Percentiles rank a stretch among this genome's conserved stretches.
Conservation (phyloP, 2,888 invertebrate genomes). For the Nephrotoma appendiculata region DNA sequence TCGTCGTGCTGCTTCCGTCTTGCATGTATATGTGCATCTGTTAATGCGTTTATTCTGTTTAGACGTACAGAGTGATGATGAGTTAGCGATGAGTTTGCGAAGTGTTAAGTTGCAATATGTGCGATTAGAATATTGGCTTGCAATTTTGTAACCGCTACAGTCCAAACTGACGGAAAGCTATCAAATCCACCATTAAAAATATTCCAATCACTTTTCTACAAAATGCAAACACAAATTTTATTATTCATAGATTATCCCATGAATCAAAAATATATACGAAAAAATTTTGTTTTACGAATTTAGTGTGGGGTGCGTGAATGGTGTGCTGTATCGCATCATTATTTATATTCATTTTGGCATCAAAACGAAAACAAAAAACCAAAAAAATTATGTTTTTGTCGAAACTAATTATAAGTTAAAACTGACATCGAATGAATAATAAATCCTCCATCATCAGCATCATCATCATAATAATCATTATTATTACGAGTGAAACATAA, state of each 20-base stretch:
- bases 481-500: background rate
- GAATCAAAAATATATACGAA: background rate
- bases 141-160: too few relatives aligned
- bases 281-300: background rate
- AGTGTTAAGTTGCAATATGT: too few relatives aligned
- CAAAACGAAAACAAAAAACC: background rate
- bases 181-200: too few relatives aligned
- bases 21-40: too few relatives aligned
- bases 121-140: too few relatives aligned
- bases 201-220: too few relatives aligned
- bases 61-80: too few relatives aligned
- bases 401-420: background rate
- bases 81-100: too few relatives aligned
- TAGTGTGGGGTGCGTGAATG: background rate
- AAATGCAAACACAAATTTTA: background rate
- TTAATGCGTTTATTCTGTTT: too few relatives aligned
- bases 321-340: background rate
- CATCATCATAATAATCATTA: background rate
- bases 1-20: too few relatives aligned
- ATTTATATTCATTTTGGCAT: background rate
- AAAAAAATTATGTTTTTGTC: background rate
- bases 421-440: background rate
- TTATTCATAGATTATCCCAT: background rate
- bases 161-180: too few relatives aligned
- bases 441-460: background rate